A percentile compares a stretch with the other conserved stretches of the same genome.
Evolutionary conservation across 2,113 vertebrate species (phyloP).

Genomic region (Tiliqua scincoides): DNA sequence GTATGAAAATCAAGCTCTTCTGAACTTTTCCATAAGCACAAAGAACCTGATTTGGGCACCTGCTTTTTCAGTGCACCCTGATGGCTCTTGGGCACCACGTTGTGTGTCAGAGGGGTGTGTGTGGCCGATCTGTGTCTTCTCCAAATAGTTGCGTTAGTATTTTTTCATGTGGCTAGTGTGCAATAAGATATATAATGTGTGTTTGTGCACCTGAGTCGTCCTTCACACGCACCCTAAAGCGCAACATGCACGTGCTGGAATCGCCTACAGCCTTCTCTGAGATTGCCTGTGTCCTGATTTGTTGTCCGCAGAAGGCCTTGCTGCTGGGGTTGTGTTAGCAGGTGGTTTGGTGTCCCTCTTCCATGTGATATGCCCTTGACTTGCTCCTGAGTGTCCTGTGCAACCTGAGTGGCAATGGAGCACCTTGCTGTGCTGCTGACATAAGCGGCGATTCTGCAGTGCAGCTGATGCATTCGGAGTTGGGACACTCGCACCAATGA

Average conservation of each 20-base stretch:
- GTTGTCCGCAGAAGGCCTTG: neutral
- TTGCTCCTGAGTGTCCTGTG: neutral
- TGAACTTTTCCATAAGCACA: neutral
- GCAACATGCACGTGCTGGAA: neutral
- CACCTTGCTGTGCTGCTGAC: neutral
- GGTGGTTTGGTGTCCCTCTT: rapidly evolving
- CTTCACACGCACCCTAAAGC: neutral
- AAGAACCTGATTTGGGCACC: neutral
- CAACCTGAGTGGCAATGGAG: neutral
- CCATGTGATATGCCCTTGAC: neutral
- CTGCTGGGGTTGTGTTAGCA: neutral
- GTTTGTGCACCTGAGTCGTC: neutral
- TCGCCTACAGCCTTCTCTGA: neutral
- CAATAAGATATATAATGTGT: neutral
- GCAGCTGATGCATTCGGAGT: neutral
- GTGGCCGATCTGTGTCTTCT: neutral
- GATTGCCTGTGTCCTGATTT: neutral
- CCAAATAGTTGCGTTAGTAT: neutral
- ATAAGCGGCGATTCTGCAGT: no score
- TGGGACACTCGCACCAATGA: neutral
- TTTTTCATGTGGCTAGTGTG: neutral
- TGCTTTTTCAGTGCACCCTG: neutral
- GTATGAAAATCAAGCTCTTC: no score
- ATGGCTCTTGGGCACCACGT: no score
- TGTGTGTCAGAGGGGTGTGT: neutral